Conservation (phyloP, 2,888 invertebrate species). For the Oconnorella tubifera region DNA sequence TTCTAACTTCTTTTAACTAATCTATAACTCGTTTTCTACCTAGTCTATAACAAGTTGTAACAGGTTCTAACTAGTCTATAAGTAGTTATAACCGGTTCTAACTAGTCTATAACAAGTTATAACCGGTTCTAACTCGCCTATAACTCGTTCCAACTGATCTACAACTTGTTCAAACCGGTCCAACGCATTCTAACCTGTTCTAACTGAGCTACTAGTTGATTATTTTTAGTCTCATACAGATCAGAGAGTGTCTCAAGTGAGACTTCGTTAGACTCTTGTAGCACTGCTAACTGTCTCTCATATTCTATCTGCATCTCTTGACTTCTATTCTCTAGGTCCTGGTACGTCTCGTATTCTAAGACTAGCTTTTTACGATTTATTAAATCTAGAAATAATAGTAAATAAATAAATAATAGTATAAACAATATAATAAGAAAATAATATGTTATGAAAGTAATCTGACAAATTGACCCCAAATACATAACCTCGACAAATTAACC, state of each 20-base stretch:
- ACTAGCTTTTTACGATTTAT: constrained; percentile 71
- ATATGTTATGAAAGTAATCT: no score
- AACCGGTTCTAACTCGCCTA: no score
- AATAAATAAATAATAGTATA: background rate
- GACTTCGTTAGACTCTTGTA: constrained; percentile 55
- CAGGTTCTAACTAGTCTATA: no score
- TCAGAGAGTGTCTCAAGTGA: constrained; percentile 61
- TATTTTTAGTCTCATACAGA: constrained; percentile 56
- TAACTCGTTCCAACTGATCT: no score
- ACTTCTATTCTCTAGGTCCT: constrained; percentile 61
- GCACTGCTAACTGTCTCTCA: constrained; percentile 54
- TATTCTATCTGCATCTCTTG: constrained; percentile 58
- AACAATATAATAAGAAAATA: background rate
- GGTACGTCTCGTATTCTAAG: constrained; percentile 82
- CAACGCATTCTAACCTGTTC: constrained; percentile 63
- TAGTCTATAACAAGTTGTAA: no score
- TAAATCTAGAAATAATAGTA: constrained; percentile 42
- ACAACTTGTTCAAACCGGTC: no score
- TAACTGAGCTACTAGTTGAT: constrained; percentile 64
- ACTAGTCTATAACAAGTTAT: no score
- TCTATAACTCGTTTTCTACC: no score
- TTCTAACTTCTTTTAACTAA: no score
- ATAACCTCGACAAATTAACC: no score
- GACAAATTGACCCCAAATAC: no score
- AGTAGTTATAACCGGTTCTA: no score